phyloP scores from a whole-genome alignment of 2,888 invertebrate genomes.

The Adelphocoris suturalis region DNA sequence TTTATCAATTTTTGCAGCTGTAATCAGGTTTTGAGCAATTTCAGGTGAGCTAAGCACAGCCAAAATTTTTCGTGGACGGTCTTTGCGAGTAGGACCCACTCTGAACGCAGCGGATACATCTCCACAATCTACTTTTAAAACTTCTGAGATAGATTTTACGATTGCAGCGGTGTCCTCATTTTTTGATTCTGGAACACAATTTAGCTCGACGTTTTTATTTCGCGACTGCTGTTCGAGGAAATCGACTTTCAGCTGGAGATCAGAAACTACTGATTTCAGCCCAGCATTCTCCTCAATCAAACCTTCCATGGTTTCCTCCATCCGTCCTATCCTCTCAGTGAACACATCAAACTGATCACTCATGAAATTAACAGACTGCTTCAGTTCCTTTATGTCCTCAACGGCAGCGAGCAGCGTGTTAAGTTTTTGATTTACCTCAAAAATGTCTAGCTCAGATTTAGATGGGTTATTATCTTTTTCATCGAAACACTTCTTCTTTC shows the following conservation, averaged over 20 bases:
- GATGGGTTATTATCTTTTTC: not conserved
- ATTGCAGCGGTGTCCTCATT: constrained; percentile 28
- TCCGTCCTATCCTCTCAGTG: too few species aligned
- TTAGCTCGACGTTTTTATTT: constrained; percentile 10
- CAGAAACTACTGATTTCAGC: too few species aligned
- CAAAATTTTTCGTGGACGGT: constrained; percentile 34
- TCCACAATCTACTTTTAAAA: constrained; percentile 34
- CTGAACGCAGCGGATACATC: constrained; percentile 39
- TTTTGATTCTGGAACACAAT: constrained; percentile 30
- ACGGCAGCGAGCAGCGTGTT: not conserved
- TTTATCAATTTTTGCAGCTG: constrained; percentile 14
- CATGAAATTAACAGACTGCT: too few species aligned
- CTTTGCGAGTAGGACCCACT: too few species aligned
- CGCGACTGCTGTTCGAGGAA: constrained; percentile 30
- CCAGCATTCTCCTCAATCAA: constrained; percentile 5
- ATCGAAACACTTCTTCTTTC: not conserved
- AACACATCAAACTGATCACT: too few species aligned
- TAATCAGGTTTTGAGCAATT: not conserved
- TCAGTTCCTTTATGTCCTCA: too few species aligned
- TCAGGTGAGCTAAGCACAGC: constrained; percentile 11
- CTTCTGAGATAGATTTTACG: constrained; percentile 4
- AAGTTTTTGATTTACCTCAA: constrained; percentile 31
- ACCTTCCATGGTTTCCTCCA: not conserved
- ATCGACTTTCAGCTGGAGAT: constrained; percentile 34
- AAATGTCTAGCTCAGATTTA: not conserved